Percentiles rank a stretch among this genome's conserved stretches.
These are phyloP conservation scores for Cygnus atratus DNA, from an alignment of 2,113 vertebrate species.

Conservation along the genomic window DNA sequence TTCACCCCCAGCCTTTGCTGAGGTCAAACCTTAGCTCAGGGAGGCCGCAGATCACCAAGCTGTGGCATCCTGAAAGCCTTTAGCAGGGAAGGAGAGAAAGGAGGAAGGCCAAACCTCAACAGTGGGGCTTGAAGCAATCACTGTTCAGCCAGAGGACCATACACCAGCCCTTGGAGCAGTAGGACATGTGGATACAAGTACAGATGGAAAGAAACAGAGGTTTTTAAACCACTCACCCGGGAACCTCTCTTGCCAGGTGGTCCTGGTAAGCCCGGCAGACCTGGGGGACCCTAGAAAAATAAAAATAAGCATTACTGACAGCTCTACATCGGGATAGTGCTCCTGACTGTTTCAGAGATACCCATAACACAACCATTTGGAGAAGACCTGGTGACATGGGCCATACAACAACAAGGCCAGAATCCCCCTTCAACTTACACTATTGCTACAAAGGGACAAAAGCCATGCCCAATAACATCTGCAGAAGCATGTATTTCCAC, in stretches of 20 bases:
- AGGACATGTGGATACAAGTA: not conserved
- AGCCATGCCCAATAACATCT: not conserved
- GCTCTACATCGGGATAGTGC: not conserved
- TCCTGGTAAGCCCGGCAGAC: conserved; percentile 90
- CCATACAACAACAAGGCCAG: not conserved
- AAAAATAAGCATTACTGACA: not conserved
- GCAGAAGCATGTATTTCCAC: not conserved
- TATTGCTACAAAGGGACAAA: not conserved
- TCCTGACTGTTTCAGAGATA: not conserved
- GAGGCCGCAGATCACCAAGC: not conserved
- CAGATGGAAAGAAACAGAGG: not conserved
- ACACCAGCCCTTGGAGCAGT: not conserved
- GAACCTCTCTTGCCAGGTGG: conserved; percentile 88
- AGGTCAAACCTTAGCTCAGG: not conserved
- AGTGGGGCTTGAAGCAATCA: not conserved
- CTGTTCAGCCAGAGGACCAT: not conserved
- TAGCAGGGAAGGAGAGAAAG: not conserved
- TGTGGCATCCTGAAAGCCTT: not conserved
- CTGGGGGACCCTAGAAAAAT: conserved; percentile 84
- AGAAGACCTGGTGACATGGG: not conserved
- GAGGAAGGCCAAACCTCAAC: not conserved
- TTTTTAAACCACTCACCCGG: conserved; percentile 81
- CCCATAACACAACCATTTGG: not conserved
- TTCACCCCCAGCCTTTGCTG: not conserved
- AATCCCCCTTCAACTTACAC: not conserved